phyloP scores from a whole-genome alignment of 2,113 vertebrate genomes.

The Tachysurus vachellii region DNA sequence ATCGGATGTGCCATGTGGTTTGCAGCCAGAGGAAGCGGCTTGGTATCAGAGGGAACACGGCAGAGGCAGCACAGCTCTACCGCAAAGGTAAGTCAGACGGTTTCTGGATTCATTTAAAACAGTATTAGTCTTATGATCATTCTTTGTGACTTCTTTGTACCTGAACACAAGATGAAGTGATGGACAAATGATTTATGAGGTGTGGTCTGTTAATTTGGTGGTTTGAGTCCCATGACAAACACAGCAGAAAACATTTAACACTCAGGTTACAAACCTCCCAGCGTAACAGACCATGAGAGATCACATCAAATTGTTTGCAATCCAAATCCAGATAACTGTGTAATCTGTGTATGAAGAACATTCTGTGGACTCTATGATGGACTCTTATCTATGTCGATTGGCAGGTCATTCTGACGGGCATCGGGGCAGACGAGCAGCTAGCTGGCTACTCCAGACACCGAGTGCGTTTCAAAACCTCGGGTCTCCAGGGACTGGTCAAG shows the following conservation, averaged over 20 bases:
- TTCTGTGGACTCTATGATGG: not conserved
- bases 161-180: not conserved
- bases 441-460: slow-evolving; percentile 93
- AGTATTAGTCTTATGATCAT: not conserved
- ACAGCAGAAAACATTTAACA: not conserved
- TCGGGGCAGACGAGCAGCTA: slow-evolving; percentile 95
- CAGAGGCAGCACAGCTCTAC: slow-evolving; percentile 73
- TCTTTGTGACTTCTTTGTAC: not conserved
- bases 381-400: not conserved
- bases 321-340: not conserved
- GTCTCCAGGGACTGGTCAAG: slow-evolving; percentile 78
- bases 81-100: slow-evolving; percentile 79
- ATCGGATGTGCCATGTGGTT: slow-evolving; percentile 98
- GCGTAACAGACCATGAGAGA: too few relatives aligned
- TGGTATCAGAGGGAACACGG: slow-evolving; percentile 62
- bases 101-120: not conserved
- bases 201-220: not conserved
- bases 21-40: slow-evolving; percentile 84
- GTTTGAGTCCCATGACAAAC: not conserved
- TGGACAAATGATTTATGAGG: not conserved
- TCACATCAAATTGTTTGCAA: not conserved
- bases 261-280: not conserved
- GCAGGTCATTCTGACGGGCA: slow-evolving; percentile 89
- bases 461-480: slow-evolving; percentile 73
- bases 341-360: not conserved